Base-by-base conservation (phyloP, 2,797 vertebrate genomes). In the Hydrolagus colliei region DNA sequence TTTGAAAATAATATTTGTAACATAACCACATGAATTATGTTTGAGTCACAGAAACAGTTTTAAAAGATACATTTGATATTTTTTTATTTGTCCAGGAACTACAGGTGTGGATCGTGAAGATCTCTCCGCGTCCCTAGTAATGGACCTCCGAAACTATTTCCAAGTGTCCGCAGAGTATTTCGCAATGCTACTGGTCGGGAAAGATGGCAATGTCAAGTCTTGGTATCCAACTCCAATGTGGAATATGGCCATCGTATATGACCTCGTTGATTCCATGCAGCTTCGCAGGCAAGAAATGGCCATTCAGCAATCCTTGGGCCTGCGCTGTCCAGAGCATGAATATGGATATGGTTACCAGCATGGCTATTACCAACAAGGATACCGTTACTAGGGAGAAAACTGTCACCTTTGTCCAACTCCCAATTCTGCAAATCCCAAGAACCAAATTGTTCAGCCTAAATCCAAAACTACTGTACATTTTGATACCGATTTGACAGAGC, bases 171-270 rank as follows among this genome's bases (percentile, higher is more conserved):
- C 96, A 0, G 97, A 99, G 86, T 99, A 99, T 89, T 99, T 99
- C 93, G 98, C 98, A 88, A 99, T 99, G 98, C 95, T 99, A 88
- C 94, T 99, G 85, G 98, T 99, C 73, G 98, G 98, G 85, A 99
- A 99, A 90, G 98, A 99, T 0, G 96, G 98, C 86, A 99, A 99
- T 0, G 97, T 99, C 0, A 99, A 99, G 91, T 99, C 97, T 87
- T 99, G 98, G 98, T 99, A 99, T 90, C 98, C 98, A 1, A 97
- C 97, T 0, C 97, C 97, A 16, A 98, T 99, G 98, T 99, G 96
- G 96, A 98, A 97, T 76, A 98, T 99, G 98, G 97, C 96, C 0
- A 99, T 95, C 9, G 96, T 99, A 88, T 99, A 99, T 0, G 97
- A 99, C 90, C 94, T 99, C 90, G 96, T 99, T 9, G 98, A 99